phyloP scores from a whole-genome alignment of 1,140 invertebrate species.

The Listronotus bonariensis region DNA sequence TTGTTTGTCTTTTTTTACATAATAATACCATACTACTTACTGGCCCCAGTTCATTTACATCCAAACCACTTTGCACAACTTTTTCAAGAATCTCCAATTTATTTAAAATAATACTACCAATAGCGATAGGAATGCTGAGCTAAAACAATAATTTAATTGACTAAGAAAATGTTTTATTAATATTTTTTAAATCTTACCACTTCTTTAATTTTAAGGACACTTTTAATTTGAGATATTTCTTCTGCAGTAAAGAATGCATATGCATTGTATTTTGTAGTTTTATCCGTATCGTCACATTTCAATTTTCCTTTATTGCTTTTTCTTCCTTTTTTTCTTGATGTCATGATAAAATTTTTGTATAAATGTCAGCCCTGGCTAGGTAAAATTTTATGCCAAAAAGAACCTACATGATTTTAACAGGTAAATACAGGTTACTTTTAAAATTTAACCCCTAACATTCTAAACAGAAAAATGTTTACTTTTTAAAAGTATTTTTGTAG shows the following conservation, averaged over 20 bases:
- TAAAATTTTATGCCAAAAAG: too few species aligned
- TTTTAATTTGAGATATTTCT: conserved; percentile 39
- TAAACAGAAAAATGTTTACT: too few species aligned
- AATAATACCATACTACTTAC: conserved; percentile 22
- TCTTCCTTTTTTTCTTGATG: conserved; percentile 12
- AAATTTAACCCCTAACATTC: too few species aligned
- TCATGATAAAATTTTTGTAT: conserved; percentile 22
- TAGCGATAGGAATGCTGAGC: conserved; percentile 41
- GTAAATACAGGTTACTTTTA: too few species aligned
- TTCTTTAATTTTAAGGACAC: conserved; percentile 43
- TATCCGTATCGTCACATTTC: conserved; percentile 10
- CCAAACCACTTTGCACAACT: conserved; percentile 40
- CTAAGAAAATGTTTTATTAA: not conserved
- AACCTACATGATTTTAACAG: too few species aligned
- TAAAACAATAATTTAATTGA: conserved; percentile 21
- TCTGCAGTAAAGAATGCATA: conserved; percentile 34
- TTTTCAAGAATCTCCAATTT: conserved; percentile 41
- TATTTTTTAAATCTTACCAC: conserved; percentile 30
- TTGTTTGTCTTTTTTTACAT: too few species aligned
- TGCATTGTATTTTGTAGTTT: conserved; percentile 16
- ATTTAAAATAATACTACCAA: conserved; percentile 43
- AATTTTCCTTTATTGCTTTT: conserved; percentile 21
- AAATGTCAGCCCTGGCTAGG: conserved; percentile 20
- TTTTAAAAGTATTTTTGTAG: too few species aligned
- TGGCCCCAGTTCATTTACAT: conserved; percentile 43